Base-by-base conservation (phyloP, 2,113 vertebrate species). In the Phalacrocorax pelagicus region DNA sequence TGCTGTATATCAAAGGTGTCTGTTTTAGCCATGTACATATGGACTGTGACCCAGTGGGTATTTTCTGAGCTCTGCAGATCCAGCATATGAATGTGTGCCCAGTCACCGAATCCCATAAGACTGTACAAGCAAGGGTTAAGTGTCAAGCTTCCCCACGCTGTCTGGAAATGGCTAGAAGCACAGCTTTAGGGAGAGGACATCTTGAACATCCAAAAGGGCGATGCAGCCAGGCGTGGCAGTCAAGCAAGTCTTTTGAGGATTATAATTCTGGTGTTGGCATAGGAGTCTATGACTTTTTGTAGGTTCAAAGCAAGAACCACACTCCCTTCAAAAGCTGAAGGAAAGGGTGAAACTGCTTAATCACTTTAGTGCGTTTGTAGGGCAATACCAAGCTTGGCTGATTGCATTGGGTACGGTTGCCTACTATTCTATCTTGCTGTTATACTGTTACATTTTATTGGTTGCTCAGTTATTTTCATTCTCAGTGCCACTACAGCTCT, bases 381-480 rank as follows among this genome's bases (percentile, higher is more conserved):
- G 88, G 24, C 75, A 94, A 65, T 75, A 42, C 13, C 29, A 58
- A 42, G 47, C 71, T 79, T 88, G 70, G 54, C 9, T 72, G 90
- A 88, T 42, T 86, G 81, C 83, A 84, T 72, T 92, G 78, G 92
- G 40, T 54, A 57, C 23, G 88, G 81, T 47, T 88, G 57, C 65
- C 88, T 89, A 11, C 83, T 20, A 46, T 61, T 95, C 58, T 42
- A 86, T 19, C 89, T 94, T 71, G 2, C 85, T 90, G 77, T 74
- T 91, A 74, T 38, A 59, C 57, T 49, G 73, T 51, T 96, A 80
- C 71, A 61, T 94, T 97, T 97, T 84, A 81, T 79, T 95, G 93
- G 87, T 82, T 8, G 57, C 70, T 87, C 62, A 86, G 97, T 97
- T 97, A 95, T 97, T 98, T 97, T 97, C 97, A 93, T 97, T 98